Conservation (phyloP, 2,797 vertebrate genomes). For the Somateria mollissima region DNA sequence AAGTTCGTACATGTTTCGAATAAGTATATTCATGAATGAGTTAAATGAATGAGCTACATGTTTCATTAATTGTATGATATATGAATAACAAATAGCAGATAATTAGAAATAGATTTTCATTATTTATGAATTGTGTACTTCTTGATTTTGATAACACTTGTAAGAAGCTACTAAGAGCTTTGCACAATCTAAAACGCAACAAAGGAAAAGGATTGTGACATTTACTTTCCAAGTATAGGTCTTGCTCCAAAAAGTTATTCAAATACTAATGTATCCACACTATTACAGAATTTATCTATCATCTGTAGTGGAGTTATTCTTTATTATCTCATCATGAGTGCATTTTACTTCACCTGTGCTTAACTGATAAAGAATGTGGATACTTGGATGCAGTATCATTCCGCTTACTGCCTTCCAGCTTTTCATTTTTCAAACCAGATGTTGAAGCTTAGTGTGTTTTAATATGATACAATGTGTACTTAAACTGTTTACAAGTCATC, state of each 20-base stretch:
- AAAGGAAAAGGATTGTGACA: not conserved
- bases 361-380: not conserved
- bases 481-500: not conserved
- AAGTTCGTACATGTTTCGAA: not conserved
- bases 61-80: not conserved
- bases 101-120: not conserved
- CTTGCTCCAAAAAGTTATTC: not conserved
- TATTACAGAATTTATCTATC: not conserved
- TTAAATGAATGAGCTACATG: not conserved
- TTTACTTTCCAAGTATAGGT: not conserved
- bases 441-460: conserved; percentile 3
- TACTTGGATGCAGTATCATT: not conserved
- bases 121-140: not conserved
- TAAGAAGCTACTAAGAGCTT: not conserved
- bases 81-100: not conserved
- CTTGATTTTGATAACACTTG: not conserved
- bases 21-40: not conserved
- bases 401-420: not conserved
- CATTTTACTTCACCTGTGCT: not conserved
- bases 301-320: not conserved
- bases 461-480: not conserved
- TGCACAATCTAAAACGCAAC: not conserved
- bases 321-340: not conserved
- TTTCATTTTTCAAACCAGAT: not conserved
- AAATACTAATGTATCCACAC: not conserved